These are phyloP conservation scores for Drosophila ezoana DNA, from an alignment of 2,888 invertebrate genomes.

Conservation along the genomic window DNA sequence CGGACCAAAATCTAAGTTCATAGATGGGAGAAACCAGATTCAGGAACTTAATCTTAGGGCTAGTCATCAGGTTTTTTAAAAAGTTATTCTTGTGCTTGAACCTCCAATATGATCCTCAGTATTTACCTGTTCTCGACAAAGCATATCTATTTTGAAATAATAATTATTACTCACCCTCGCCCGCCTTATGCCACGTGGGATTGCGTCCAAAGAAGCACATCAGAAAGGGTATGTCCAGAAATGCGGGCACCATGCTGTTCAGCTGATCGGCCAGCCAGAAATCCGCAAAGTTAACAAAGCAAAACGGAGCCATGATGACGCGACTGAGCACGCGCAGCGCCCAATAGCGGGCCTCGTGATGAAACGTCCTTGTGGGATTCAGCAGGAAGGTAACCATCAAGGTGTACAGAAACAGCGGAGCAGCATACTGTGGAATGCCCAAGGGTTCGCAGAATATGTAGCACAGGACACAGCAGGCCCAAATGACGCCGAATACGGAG, in stretches of 20 bases:
- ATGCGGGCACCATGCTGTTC: slow-evolving; percentile 90
- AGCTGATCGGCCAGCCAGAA: slow-evolving; percentile 95
- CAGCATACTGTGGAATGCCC: slow-evolving; percentile 91
- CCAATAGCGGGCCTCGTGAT: slow-evolving; percentile 92
- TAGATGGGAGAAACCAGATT: no score
- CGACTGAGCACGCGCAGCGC: slow-evolving; percentile 87
- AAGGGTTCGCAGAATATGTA: slow-evolving; percentile 89
- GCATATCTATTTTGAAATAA: no score
- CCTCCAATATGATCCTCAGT: no score
- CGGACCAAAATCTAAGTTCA: no score
- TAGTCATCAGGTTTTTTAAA: no score
- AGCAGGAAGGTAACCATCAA: slow-evolving; percentile 89
- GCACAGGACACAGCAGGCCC: slow-evolving; percentile 89
- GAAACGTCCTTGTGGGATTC: slow-evolving; percentile 91
- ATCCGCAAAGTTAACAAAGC: slow-evolving; percentile 92
- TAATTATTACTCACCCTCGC: slow-evolving; percentile 70
- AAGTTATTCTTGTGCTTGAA: no score
- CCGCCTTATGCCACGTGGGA: slow-evolving; percentile 86
- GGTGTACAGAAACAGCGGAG: slow-evolving; percentile 89
- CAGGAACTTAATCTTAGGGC: no score
- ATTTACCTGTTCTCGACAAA: no score
- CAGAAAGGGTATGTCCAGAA: slow-evolving; percentile 92
- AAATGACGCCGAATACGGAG: slow-evolving; percentile 90
- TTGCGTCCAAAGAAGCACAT: slow-evolving; percentile 90
- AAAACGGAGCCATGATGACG: slow-evolving; percentile 90